Evolutionary conservation across 2,797 vertebrate species (phyloP).

Genomic region (Pogoniulus pusillus): DNA sequence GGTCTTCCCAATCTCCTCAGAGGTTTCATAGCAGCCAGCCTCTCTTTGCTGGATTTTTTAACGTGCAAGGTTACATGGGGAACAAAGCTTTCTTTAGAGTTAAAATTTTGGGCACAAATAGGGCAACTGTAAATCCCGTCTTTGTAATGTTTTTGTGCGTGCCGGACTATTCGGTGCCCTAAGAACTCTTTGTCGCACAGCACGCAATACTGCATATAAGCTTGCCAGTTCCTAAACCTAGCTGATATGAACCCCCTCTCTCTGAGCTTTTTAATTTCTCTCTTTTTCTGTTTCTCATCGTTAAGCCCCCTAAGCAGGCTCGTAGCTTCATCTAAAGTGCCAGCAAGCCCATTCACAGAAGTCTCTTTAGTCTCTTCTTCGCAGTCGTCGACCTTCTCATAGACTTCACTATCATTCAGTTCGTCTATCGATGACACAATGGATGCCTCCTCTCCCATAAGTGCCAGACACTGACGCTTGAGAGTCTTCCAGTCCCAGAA

Average conservation of each 20-base stretch:
- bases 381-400: conserved; percentile 85
- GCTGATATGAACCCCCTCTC: conserved; percentile 94
- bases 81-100: conserved; percentile 90
- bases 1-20: conserved; percentile 84
- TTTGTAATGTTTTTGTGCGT: conserved; percentile 94
- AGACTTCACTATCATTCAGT: conserved; percentile 90
- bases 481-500: conserved; percentile 99
- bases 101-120: conserved; percentile 93
- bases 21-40: conserved; percentile 91
- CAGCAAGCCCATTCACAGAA: conserved; percentile 80
- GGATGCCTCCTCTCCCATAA: conserved; percentile 97
- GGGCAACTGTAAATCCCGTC: conserved; percentile 92
- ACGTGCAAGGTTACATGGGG: conserved; percentile 95
- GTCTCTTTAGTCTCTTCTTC: conserved; percentile 77
- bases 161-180: conserved; percentile 94
- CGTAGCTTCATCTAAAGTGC: conserved; percentile 80
- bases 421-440: conserved; percentile 97
- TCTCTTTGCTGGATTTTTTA: conserved; percentile 94
- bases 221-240: conserved; percentile 96
- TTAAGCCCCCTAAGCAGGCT: conserved; percentile 81
- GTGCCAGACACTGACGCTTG: conserved; percentile 92
- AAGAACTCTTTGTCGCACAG: conserved; percentile 98
- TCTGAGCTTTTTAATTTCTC: conserved; percentile 90
- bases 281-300: conserved; percentile 89
- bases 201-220: conserved; percentile 98